A percentile compares a stretch with the other conserved stretches of the same genome.
These are phyloP conservation scores for Vulpes lagopus DNA, from an alignment of 2,113 vertebrate genomes.

Conservation along the genomic window DNA sequence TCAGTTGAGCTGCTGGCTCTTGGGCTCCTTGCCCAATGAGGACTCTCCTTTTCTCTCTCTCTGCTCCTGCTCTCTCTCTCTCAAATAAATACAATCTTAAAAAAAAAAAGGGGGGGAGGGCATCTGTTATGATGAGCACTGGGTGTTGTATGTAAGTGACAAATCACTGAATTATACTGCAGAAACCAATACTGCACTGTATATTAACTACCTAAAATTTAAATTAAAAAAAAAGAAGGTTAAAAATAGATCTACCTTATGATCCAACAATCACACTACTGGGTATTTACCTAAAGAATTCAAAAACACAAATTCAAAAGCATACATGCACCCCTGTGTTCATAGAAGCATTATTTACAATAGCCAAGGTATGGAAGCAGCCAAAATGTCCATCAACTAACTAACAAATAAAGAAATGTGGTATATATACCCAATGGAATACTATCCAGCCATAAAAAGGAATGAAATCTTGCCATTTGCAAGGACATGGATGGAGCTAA, in stretches of 20 bases:
- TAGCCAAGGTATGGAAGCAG: not conserved
- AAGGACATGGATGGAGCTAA: not conserved
- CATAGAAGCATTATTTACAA: not conserved
- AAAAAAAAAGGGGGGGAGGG: too few relatives aligned
- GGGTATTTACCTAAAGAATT: not conserved
- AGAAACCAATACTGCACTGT: too few relatives aligned
- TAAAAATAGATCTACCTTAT: not conserved
- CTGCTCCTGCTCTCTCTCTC: too few relatives aligned
- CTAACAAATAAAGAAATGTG: not conserved
- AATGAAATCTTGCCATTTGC: not conserved
- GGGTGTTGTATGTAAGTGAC: too few relatives aligned
- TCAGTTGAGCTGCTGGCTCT: too few relatives aligned
- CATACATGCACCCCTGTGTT: not conserved
- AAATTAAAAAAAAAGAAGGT: not conserved
- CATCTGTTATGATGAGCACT: too few relatives aligned
- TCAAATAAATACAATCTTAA: too few relatives aligned
- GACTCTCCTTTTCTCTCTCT: too few relatives aligned
- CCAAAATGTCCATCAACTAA: not conserved
- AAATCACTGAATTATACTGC: too few relatives aligned
- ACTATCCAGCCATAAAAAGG: not conserved
- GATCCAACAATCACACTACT: not conserved
- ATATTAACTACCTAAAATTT: too few relatives aligned
- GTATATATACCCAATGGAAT: not conserved
- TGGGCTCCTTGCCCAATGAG: too few relatives aligned
- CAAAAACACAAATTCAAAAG: not conserved